Conservation (phyloP, 2,888 invertebrate genomes). For the Leucoptera coffeella region DNA sequence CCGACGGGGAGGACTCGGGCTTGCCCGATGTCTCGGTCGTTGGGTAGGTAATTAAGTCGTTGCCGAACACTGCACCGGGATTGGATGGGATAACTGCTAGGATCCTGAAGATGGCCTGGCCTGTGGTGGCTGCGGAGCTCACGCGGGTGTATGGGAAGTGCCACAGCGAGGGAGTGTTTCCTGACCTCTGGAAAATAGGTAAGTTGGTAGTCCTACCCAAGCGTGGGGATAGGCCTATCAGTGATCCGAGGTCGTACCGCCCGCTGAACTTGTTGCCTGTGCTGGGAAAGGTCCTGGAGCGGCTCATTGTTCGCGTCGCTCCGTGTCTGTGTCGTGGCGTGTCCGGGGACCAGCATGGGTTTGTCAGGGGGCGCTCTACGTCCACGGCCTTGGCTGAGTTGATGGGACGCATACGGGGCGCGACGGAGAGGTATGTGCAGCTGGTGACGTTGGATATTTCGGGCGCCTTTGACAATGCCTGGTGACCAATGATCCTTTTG, state of each 20-base stretch:
- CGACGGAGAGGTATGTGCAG: constrained; percentile 3
- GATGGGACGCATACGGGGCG: background rate
- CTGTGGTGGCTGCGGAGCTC: background rate
- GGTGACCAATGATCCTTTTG: too few relatives aligned
- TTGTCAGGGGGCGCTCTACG: constrained; percentile 5
- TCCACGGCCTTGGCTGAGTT: constrained; percentile 5
- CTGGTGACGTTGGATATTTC: constrained; percentile 5
- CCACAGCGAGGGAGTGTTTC: constrained; percentile 2
- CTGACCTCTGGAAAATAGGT: constrained; percentile 2
- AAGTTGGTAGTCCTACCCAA: constrained; percentile 1
- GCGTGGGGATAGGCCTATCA: background rate
- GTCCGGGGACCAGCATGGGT: constrained; percentile 7
- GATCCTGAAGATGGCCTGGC: constrained; percentile 2
- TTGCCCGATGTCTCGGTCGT: background rate
- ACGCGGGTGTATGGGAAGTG: background rate
- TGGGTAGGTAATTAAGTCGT: background rate
- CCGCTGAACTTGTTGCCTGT: constrained; percentile 6
- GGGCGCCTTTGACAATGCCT: too few relatives aligned
- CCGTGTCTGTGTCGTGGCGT: background rate
- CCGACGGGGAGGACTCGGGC: constrained; percentile 1
- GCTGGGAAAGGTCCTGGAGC: constrained; percentile 7
- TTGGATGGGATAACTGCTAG: constrained; percentile 2
- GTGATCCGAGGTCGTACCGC: constrained; percentile 2
- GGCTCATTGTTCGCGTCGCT: constrained; percentile 8
- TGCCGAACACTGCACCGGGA: constrained; percentile 2